Evolutionary conservation across 2,113 vertebrate genomes (phyloP).

Genomic region (Gnathonemus echidnorhynchus): DNA sequence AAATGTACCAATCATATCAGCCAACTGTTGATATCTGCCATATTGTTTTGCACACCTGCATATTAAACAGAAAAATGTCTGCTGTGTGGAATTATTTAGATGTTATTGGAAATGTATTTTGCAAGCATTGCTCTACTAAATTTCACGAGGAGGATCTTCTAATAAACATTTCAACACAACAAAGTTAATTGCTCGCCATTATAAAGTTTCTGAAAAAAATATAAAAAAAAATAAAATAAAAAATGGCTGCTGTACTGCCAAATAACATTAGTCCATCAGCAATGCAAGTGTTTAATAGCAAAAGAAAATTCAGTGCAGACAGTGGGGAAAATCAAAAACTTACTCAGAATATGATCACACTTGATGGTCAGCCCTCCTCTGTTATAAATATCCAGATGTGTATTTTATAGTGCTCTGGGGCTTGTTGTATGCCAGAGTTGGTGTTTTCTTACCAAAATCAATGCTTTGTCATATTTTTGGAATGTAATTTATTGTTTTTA

Average conservation of each 20-base stretch:
- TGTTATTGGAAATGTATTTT: background rate
- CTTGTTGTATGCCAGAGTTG: background rate
- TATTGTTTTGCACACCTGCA: background rate
- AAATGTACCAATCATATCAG: background rate
- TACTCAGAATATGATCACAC: background rate
- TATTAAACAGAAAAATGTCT: background rate
- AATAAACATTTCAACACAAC: background rate
- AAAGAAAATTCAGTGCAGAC: background rate
- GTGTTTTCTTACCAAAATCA: background rate
- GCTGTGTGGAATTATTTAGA: background rate
- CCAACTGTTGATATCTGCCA: background rate
- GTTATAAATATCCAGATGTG: background rate
- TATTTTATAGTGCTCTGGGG: background rate
- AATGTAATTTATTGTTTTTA: background rate
- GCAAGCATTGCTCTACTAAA: background rate
- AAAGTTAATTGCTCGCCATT: background rate
- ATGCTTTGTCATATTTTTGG: background rate
- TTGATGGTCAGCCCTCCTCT: background rate
- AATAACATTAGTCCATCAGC: background rate
- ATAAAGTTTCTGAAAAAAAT: background rate
- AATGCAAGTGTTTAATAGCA: background rate
- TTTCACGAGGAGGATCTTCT: background rate
- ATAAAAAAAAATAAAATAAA: too few species aligned
- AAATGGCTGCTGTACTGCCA: too few species aligned
- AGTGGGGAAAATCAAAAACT: background rate